Evolutionary conservation across 2,113 vertebrate genomes (phyloP).

Genomic region (Tursiops truncatus): DNA sequence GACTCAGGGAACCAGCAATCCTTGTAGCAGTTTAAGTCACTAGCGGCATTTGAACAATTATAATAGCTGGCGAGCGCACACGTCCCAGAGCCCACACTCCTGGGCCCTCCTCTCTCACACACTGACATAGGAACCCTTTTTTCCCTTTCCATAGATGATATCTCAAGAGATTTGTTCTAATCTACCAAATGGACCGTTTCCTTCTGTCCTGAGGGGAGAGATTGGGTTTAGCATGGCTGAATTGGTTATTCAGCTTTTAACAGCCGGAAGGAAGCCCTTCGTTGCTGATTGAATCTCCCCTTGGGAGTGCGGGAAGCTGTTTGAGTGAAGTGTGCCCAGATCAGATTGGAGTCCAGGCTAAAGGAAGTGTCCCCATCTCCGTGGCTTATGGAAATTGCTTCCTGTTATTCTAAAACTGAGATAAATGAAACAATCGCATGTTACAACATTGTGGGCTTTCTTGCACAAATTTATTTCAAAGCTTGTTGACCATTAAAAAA

Average conservation of each 20-base stretch:
- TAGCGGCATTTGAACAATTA: background rate
- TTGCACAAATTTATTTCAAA: background rate
- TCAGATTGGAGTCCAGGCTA: background rate
- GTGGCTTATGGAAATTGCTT: background rate
- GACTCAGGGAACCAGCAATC: accelerated
- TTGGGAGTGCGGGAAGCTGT: accelerated
- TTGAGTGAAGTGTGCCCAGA: background rate
- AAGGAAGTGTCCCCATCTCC: background rate
- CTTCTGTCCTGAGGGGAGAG: background rate
- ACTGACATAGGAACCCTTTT: background rate
- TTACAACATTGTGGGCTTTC: background rate
- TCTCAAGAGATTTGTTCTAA: background rate
- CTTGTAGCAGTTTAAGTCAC: background rate
- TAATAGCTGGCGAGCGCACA: background rate
- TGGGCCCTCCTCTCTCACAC: background rate
- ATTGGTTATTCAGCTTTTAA: constrained; percentile 15
- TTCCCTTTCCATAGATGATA: background rate
- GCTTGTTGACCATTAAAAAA: background rate
- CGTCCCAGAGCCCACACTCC: no score
- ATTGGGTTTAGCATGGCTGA: background rate
- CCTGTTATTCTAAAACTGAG: background rate
- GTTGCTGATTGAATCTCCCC: background rate
- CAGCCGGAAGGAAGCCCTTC: background rate
- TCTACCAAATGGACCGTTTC: background rate
- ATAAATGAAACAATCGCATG: background rate